These are phyloP conservation scores for Cephus pulcher DNA, from an alignment of 2,888 invertebrate genomes.

Conservation along the genomic window DNA sequence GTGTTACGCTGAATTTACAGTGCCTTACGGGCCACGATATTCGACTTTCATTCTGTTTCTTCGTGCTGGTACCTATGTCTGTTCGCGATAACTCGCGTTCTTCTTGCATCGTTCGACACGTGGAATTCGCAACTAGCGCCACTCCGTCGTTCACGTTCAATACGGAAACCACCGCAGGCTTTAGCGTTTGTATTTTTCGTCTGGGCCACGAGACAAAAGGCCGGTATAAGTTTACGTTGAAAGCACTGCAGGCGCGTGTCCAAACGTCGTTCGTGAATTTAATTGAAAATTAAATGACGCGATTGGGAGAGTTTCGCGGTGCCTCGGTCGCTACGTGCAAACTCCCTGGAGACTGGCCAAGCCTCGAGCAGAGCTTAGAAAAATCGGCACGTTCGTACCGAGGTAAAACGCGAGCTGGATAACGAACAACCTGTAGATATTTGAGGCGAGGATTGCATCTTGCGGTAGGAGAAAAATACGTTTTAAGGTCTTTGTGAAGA, in stretches of 20 bases:
- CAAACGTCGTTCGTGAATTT: neutral
- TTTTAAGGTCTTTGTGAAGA: neutral
- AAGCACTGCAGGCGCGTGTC: neutral
- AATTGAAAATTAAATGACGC: conserved; percentile 17
- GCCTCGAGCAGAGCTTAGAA: conserved; percentile 51
- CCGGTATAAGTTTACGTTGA: neutral
- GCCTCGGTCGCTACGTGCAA: conserved; percentile 39
- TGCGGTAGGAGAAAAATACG: neutral
- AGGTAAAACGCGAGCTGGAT: conserved; percentile 45
- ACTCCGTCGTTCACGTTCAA: neutral
- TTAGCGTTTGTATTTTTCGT: neutral
- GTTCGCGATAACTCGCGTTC: neutral
- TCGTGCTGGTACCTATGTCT: neutral
- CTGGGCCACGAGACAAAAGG: neutral
- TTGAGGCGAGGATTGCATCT: conserved; percentile 19
- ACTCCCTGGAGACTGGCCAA: conserved; percentile 53
- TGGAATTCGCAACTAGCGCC: neutral
- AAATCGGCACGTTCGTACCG: conserved; percentile 55
- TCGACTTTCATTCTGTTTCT: neutral
- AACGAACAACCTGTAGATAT: conserved; percentile 61
- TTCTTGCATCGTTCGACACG: neutral
- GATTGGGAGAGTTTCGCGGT: conserved; percentile 34
- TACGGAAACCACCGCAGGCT: neutral
- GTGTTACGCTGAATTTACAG: too few species aligned
- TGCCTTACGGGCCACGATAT: neutral